These are phyloP conservation scores for Beris morrisii DNA, from an alignment of 2,888 invertebrate species.

Conservation along the genomic window DNA sequence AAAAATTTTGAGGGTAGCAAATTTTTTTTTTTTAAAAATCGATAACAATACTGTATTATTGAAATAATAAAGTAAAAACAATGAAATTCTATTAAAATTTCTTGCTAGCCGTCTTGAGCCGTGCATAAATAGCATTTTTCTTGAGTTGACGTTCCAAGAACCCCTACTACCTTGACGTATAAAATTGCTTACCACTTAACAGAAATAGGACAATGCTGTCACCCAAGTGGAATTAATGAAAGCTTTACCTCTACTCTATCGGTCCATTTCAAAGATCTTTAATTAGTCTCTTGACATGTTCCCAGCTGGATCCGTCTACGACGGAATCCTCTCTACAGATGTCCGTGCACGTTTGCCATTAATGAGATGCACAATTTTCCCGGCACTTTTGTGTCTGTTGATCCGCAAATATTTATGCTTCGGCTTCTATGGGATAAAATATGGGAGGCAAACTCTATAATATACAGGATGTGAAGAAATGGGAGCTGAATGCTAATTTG, in stretches of 20 bases:
- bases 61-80: no score
- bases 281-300: conserved; percentile 38
- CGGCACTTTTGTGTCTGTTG: conserved; percentile 37
- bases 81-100: neutral
- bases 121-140: no score
- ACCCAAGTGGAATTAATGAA: no score
- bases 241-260: no score
- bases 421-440: neutral
- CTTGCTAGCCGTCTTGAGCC: no score
- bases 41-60: no score
- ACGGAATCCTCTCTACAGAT: conserved; percentile 33
- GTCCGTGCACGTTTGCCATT: conserved; percentile 35
- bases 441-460: conserved; percentile 4
- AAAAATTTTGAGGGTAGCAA: no score
- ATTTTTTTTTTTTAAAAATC: no score
- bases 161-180: no score
- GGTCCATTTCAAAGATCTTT: conserved; percentile 33
- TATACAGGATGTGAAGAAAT: conserved; percentile 15
- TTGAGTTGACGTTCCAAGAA: no score
- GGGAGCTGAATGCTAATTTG: conserved; percentile 34
- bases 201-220: no score
- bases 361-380: conserved; percentile 37
- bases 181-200: no score
- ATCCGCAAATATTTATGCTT: conserved; percentile 38
- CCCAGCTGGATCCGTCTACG: conserved; percentile 33